Base-by-base conservation (phyloP, 2,797 vertebrate genomes). In the Sus cebifrons region DNA sequence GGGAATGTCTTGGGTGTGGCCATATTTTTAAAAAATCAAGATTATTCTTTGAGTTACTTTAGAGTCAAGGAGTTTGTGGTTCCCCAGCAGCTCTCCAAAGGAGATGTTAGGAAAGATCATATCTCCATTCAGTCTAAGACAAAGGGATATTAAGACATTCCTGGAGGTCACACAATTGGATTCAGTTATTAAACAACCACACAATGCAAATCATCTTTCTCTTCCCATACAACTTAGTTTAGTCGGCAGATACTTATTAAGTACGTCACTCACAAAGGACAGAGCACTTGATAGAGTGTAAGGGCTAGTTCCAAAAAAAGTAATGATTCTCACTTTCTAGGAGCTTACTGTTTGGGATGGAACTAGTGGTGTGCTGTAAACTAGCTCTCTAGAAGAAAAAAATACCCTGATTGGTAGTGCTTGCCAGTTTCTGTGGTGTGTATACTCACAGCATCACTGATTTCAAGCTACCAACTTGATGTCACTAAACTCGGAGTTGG, bases 111-210 rank as follows among this genome's bases (percentile, higher is more conserved):
- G 62, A 23, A 44, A 85, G 52, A 54, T 83, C 20, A 29, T 83
- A 15, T 91, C 58, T 86, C 18, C 27, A 36, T 91, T 96, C 18
- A 67, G 27, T 84, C n/a, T 86, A 79, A 86, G 73, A 70, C 75
- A 77, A 68, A 96, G 15, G 23, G 20, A 11, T 92, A 52, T 77
- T 94, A 79, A 89, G 18, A 29, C 85, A 5, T 93, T 94, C 75
- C 54, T 78, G 68, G 87, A 88, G 73, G 14, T 94, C 49, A 9
- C 79, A 32, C 12, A 89, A 2, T 79, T 86, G 52, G 86, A 86
- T 83, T 96, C 40, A 91, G 58, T 95, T 94, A 70, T 79, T 93
- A 90, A 90, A 44, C 44, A 81, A 64, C n/a, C 36, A 18, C 2
- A 36, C 3, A 52, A 13, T 44, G 8, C 52, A 88, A 89, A n/a